These are phyloP conservation scores for Poeciliopsis infans DNA, from an alignment of 2,797 vertebrate genomes.

Conservation along the genomic window DNA sequence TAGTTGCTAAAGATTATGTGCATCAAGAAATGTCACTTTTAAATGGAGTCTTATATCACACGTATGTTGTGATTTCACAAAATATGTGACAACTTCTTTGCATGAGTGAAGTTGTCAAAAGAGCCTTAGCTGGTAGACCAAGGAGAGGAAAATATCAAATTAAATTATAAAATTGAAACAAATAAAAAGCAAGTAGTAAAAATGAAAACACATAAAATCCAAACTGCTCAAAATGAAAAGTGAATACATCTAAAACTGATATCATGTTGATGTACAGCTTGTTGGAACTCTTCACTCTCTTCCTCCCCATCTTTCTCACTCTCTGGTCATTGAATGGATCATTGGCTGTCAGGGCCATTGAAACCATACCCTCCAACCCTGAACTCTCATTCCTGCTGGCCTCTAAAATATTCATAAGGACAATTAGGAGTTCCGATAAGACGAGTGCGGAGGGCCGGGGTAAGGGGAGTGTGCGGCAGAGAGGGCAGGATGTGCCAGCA, in stretches of 20 bases:
- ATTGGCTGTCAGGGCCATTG: constrained; percentile 82
- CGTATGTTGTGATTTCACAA: constrained; percentile 50
- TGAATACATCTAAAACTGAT: constrained; percentile 34
- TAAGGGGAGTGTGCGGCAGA: constrained; percentile 51
- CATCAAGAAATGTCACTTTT: constrained; percentile 59
- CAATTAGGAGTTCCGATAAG: constrained; percentile 88
- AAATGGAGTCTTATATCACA: constrained; percentile 48
- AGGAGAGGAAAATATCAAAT: background rate
- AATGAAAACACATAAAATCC: constrained; percentile 10
- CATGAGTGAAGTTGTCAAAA: constrained; percentile 55
- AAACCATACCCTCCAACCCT: constrained; percentile 79
- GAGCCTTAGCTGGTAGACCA: background rate
- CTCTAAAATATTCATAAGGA: constrained; percentile 89
- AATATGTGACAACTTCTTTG: constrained; percentile 46
- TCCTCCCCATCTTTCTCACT: constrained; percentile 39
- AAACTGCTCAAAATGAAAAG: constrained; percentile 30
- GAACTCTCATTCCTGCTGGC: constrained; percentile 80
- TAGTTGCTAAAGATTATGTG: constrained; percentile 49
- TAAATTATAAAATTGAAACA: background rate
- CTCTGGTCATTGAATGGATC: constrained; percentile 78
- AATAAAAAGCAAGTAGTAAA: background rate
- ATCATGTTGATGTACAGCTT: constrained; percentile 35
- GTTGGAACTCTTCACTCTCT: constrained; percentile 36
- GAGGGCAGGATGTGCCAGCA: constrained; percentile 79
- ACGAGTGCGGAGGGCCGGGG: constrained; percentile 69